Evolutionary conservation across 2,113 vertebrate species (phyloP).

Genomic region (Chionis minor): DNA sequence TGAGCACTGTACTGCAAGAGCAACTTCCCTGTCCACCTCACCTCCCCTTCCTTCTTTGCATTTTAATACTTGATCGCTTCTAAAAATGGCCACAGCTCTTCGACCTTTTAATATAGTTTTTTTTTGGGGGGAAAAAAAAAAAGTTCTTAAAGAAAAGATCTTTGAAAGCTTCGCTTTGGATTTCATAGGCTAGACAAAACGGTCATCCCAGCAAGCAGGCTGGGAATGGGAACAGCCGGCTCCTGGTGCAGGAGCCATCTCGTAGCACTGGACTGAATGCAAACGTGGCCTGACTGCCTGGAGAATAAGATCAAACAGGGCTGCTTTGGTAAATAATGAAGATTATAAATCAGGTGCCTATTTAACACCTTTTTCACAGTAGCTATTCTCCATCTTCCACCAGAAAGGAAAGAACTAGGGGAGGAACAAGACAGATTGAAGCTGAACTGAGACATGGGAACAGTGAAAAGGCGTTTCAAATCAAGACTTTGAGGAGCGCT

Average conservation of each 20-base stretch:
- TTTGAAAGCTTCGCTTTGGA: background rate
- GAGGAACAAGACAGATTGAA: background rate
- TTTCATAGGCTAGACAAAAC: background rate
- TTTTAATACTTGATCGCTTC: background rate
- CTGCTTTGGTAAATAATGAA: background rate
- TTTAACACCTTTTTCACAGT: background rate
- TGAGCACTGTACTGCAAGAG: background rate
- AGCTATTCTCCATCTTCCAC: background rate
- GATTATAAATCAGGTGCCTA: background rate
- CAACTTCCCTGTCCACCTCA: background rate
- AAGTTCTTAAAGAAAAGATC: background rate
- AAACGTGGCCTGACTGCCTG: background rate
- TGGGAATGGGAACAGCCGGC: background rate
- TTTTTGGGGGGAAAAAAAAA: background rate
- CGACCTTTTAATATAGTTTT: background rate
- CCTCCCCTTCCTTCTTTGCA: background rate
- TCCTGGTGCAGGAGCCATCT: background rate
- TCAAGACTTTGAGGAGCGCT: background rate
- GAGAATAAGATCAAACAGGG: background rate
- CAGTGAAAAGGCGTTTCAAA: background rate
- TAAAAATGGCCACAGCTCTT: background rate
- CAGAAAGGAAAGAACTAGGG: background rate
- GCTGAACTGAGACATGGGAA: background rate
- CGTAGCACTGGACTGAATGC: fast-evolving
- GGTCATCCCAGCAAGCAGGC: background rate